A percentile compares a stretch with the other conserved stretches of the same genome.
Conservation (phyloP, 2,113 vertebrate species). For the Zapornia atra region DNA sequence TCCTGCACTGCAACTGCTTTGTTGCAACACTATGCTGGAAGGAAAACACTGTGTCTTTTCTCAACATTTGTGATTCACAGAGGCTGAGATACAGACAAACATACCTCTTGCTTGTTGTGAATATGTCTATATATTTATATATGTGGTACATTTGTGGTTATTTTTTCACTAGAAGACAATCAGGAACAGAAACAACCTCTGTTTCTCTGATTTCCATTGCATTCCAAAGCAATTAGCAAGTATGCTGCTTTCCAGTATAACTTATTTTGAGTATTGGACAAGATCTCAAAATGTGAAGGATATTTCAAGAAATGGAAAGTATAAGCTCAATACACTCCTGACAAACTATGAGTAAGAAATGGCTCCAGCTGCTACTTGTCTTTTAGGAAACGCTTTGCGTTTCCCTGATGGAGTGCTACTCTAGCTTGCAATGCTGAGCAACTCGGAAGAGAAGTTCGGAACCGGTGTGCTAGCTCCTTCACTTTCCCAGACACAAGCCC, state of each 20-base stretch:
- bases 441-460: not conserved
- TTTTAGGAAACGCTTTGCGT: not conserved
- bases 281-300: not conserved
- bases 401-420: not conserved
- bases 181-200: not conserved
- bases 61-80: not conserved
- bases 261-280: not conserved
- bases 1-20: not conserved
- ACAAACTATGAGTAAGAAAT: not conserved
- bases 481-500: not conserved
- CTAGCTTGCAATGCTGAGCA: not conserved
- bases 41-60: slow-evolving; percentile 45
- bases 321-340: not conserved
- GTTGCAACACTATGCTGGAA: slow-evolving; percentile 5
- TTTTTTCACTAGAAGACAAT: not conserved
- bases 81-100: not conserved
- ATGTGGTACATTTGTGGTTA: not conserved
- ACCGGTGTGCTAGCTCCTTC: not conserved
- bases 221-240: not conserved
- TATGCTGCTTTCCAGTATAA: not conserved
- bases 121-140: not conserved
- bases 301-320: not conserved
- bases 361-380: not conserved
- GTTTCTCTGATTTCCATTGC: not conserved
- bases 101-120: not conserved